A percentile compares a stretch with the other conserved stretches of the same genome.
Evolutionary conservation across 2,113 vertebrate genomes (phyloP).

Genomic region (Lagenorhynchus albirostris): DNA sequence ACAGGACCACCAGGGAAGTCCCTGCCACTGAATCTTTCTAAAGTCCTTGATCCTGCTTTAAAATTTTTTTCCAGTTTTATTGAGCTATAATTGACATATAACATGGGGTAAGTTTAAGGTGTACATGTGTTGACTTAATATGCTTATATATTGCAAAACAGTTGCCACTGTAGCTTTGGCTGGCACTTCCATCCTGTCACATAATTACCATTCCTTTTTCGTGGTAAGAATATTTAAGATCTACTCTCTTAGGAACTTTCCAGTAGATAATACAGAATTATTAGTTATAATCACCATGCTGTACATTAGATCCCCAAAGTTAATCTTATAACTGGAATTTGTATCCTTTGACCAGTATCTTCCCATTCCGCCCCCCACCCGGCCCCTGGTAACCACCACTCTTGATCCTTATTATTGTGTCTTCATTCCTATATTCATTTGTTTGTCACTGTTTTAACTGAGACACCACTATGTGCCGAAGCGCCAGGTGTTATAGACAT

Average conservation of each 20-base stretch:
- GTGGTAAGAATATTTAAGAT: background rate
- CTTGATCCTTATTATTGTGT: background rate
- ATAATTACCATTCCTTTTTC: background rate
- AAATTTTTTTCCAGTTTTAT: background rate
- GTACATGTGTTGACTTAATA: background rate
- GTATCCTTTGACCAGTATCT: background rate
- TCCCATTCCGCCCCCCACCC: accelerated
- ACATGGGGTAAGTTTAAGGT: background rate
- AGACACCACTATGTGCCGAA: background rate
- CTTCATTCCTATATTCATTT: background rate
- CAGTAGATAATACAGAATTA: background rate
- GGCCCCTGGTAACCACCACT: too few relatives aligned
- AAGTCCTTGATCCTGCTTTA: background rate
- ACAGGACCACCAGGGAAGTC: too few relatives aligned
- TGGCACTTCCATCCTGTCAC: background rate
- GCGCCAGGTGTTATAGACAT: too few relatives aligned
- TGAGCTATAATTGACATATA: background rate
- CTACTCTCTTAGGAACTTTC: background rate
- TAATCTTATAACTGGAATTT: background rate
- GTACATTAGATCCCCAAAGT: too few relatives aligned
- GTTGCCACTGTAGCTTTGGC: background rate
- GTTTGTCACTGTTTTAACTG: background rate
- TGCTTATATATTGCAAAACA: background rate
- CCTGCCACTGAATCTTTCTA: background rate
- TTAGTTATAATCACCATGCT: background rate